A percentile compares a stretch with the other conserved stretches of the same genome.
These are phyloP conservation scores for Regulus satrapa DNA, from an alignment of 2,113 vertebrate genomes.

Conservation along the genomic window DNA sequence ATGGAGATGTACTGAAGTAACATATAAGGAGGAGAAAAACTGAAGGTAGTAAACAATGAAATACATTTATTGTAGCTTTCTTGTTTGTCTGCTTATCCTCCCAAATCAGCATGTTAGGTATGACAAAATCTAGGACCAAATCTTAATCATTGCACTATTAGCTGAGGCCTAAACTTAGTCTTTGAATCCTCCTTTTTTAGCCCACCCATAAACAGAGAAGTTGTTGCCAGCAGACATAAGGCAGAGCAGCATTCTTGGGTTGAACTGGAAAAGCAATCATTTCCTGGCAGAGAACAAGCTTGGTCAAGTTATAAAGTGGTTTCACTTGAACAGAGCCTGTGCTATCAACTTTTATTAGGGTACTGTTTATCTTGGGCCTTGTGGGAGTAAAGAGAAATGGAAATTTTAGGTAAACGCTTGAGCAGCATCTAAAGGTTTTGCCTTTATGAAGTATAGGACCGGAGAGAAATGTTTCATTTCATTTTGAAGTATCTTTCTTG, in stretches of 20 bases:
- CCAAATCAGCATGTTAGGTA: background rate
- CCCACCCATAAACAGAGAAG: constrained; percentile 53
- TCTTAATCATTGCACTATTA: background rate
- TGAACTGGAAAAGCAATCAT: constrained; percentile 65
- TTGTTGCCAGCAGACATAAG: constrained; percentile 65
- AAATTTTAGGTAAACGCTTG: constrained; percentile 42
- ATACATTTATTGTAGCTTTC: background rate
- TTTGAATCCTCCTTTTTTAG: constrained; percentile 2
- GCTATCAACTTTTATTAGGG: constrained; percentile 68
- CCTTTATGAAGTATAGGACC: background rate
- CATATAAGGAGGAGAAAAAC: background rate
- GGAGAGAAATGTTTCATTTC: background rate
- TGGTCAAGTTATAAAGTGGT: constrained; percentile 57
- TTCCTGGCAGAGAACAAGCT: constrained; percentile 66
- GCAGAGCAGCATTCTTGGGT: constrained; percentile 66
- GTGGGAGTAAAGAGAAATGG: constrained; percentile 43
- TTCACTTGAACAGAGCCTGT: constrained; percentile 58
- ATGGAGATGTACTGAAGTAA: background rate
- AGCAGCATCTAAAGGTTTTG: background rate
- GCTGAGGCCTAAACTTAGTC: background rate
- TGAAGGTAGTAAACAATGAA: background rate
- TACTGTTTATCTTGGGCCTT: constrained; percentile 64
- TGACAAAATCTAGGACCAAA: background rate
- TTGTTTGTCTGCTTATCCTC: background rate
- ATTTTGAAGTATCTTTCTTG: constrained; percentile 6